A percentile compares a stretch with the other conserved stretches of the same genome.
These are phyloP conservation scores for Bujurquina vittata DNA, from an alignment of 2,113 vertebrate species.

Conservation along the genomic window DNA sequence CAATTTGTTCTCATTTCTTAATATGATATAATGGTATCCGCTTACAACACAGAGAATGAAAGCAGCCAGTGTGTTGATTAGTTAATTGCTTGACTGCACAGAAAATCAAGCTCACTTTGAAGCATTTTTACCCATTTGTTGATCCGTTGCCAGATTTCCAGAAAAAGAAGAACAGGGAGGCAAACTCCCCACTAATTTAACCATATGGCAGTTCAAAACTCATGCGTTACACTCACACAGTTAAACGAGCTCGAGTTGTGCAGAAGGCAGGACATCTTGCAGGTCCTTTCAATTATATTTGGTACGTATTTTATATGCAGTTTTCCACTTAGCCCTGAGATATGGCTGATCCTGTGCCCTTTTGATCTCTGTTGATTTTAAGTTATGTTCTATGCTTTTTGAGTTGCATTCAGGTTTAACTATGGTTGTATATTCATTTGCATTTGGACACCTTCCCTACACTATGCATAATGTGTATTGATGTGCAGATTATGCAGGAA, in stretches of 20 bases:
- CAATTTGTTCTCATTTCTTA: slow-evolving; percentile 7
- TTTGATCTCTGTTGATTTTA: slow-evolving; percentile 50
- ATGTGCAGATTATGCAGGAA: slow-evolving; percentile 33
- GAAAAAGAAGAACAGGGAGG: slow-evolving; percentile 13
- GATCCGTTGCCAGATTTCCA: slow-evolving; percentile 26
- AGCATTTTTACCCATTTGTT: slow-evolving; percentile 32
- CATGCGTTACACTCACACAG: slow-evolving; percentile 3
- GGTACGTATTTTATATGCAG: background rate
- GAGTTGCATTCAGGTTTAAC: slow-evolving; percentile 36
- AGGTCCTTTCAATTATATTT: background rate
- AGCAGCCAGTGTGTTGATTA: slow-evolving; percentile 26
- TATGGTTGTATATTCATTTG: slow-evolving; percentile 14
- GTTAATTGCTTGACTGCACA: slow-evolving; percentile 38
- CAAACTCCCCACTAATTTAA: slow-evolving; percentile 36
- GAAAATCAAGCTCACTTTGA: slow-evolving; percentile 39
- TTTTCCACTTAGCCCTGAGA: slow-evolving; percentile 3
- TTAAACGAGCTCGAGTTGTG: slow-evolving; percentile 13
- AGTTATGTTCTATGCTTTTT: slow-evolving; percentile 13
- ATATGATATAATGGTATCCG: background rate
- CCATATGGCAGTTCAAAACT: slow-evolving; percentile 43
- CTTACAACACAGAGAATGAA: slow-evolving; percentile 18
- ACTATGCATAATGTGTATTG: slow-evolving; percentile 39
- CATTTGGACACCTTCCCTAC: slow-evolving; percentile 29
- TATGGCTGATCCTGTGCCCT: slow-evolving; percentile 26
- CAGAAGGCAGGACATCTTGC: background rate